Evolutionary conservation across 2,113 vertebrate species (phyloP).

Genomic region (Ailuropoda melanoleuca): DNA sequence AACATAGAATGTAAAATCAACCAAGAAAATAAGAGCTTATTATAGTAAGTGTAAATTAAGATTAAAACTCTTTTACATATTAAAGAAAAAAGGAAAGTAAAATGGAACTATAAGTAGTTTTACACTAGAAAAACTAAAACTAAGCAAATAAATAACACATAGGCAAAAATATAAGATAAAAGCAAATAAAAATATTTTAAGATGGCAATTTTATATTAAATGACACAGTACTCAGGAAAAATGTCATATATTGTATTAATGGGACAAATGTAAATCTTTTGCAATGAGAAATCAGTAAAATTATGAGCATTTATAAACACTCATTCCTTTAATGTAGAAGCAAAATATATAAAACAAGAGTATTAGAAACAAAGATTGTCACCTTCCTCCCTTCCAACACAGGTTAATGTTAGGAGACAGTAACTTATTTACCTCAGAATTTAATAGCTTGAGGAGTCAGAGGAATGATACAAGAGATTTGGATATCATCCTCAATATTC

Average conservation of each 20-base stretch:
- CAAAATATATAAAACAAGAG: background rate
- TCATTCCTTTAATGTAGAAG: background rate
- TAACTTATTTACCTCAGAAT: background rate
- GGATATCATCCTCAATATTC: background rate
- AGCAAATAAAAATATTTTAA: background rate
- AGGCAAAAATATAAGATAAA: background rate
- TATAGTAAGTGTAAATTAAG: background rate
- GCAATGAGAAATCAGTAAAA: background rate
- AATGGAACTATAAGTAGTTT: background rate
- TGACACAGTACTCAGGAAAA: background rate
- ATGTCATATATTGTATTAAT: background rate
- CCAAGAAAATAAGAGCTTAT: background rate
- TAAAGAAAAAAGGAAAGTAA: background rate
- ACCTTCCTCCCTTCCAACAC: background rate
- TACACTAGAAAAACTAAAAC: background rate
- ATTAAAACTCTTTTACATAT: background rate
- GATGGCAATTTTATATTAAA: background rate
- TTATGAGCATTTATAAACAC: background rate
- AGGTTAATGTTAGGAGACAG: background rate
- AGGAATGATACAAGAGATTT: background rate
- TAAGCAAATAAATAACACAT: background rate
- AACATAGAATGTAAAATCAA: background rate
- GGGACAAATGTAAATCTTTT: background rate
- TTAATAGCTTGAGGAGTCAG: background rate
- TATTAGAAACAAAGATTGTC: background rate